These are phyloP conservation scores for Parasteatoda tepidariorum DNA, from an alignment of 1,140 invertebrate species.

Conservation along the genomic window DNA sequence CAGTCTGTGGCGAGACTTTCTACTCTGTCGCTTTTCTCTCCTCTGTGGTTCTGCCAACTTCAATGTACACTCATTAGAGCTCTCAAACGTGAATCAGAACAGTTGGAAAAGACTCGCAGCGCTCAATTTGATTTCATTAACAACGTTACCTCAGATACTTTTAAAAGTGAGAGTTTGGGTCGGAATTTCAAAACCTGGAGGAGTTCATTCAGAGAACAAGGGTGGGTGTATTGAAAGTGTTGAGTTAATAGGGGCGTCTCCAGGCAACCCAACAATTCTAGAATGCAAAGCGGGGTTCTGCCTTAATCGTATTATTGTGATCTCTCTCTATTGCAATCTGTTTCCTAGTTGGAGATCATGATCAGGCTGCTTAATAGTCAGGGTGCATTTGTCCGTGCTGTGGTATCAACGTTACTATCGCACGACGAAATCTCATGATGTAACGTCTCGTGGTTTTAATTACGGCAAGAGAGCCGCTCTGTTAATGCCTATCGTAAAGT, in stretches of 20 bases:
- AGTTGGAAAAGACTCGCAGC: no score
- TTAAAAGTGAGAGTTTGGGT: background rate
- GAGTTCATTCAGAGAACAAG: no score
- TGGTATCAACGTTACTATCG: conserved; percentile 24
- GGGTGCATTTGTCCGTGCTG: background rate
- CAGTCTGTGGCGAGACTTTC: no score
- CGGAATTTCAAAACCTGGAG: background rate
- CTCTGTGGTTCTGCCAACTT: no score
- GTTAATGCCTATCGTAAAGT: background rate
- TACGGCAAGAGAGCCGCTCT: background rate
- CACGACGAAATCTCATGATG: conserved; percentile 28
- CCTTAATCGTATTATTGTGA: conserved; percentile 37
- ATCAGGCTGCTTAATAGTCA: conserved; percentile 36
- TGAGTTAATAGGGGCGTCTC: conserved; percentile 9
- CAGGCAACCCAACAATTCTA: conserved; percentile 18
- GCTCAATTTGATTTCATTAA: background rate
- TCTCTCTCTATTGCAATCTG: conserved; percentile 29
- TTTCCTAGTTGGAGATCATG: conserved; percentile 30
- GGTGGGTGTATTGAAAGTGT: background rate
- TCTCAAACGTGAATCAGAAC: no score
- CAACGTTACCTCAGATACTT: background rate
- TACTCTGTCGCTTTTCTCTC: no score
- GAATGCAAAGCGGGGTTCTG: background rate
- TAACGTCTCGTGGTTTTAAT: conserved; percentile 46
- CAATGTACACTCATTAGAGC: no score